Percentiles rank a stretch among this genome's conserved stretches.
Evolutionary conservation across 2,113 vertebrate species (phyloP).

Genomic region (Cardinalis cardinalis): DNA sequence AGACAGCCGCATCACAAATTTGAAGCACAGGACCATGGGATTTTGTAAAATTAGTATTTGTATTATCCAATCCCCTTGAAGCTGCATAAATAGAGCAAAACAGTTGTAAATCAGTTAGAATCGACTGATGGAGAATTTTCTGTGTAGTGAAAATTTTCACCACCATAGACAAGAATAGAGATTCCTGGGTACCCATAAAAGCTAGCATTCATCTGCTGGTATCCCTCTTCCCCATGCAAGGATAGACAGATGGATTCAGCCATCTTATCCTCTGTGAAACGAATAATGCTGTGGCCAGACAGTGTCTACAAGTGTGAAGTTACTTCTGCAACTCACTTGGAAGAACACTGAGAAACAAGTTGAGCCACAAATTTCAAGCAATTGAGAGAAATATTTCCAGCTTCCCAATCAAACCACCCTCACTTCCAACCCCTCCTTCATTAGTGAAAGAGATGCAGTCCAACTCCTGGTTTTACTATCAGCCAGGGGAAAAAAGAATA

Average conservation of each 20-base stretch:
- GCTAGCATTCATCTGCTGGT: neutral
- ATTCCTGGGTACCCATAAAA: neutral
- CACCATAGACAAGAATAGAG: neutral
- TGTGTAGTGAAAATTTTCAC: neutral
- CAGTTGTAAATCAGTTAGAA: neutral
- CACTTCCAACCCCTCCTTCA: neutral
- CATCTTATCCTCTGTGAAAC: neutral
- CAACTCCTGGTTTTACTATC: neutral
- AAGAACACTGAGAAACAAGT: neutral
- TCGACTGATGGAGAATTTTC: neutral
- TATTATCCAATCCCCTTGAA: neutral
- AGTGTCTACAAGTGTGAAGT: neutral
- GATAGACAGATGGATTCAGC: neutral
- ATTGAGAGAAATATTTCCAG: neutral
- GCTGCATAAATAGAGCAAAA: neutral
- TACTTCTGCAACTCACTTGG: neutral
- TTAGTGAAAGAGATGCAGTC: neutral
- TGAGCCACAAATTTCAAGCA: neutral
- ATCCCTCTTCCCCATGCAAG: neutral
- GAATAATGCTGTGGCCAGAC: neutral
- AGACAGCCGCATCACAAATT: neutral
- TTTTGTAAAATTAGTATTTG: neutral
- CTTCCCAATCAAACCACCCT: neutral
- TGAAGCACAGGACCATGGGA: neutral
- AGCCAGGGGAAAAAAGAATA: neutral